Evolutionary conservation across 2,113 vertebrate species (phyloP), one percentile per base, ranked within the genome.

Genomic region (Saccopteryx leptura): DNA sequence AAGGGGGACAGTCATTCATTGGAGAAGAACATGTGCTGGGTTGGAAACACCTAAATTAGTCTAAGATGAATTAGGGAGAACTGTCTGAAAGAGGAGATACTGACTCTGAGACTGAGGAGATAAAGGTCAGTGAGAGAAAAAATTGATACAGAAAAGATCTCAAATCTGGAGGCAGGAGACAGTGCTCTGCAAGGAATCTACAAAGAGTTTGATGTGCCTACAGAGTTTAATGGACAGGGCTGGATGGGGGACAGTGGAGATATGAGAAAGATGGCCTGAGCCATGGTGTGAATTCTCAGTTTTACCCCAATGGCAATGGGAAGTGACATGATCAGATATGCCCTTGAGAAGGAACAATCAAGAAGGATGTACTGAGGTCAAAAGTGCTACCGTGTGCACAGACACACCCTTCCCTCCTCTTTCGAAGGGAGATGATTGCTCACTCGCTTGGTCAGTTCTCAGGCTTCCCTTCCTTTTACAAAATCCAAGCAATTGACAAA

Each of bases 141-240:
- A 74, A 71, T 65, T 87, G 39, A 83, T 74, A 68, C 3, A 79
- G 79, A 89, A 83, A 74, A 68, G 18, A 79, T 15, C 54, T 90
- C 39, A 82, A 82, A 72, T 72, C n/a, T n/a, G 11, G n/a, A 86
- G 63, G 68, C 46, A 78, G 18, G 39, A 82, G 13, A 79, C 0
- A 54, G 11, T 23, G 24, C 3, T 63, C 48, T 56, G 18, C 13
- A 50, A 31, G 65, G 24, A 72, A 78, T 4, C 39, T 50, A 19
- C 58, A 68, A 93, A 54, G 31, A 78, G 19, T 46, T 46, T 56
- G 11, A 46, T 24, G 11, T 5, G 14, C 23, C 84, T 56, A 5
- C 1, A 61, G n/a, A 54, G 24, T 76, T 82, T 54, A 31, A 19
- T 3, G 46, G 28, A 66, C 60, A 28, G 13, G 2, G 7, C 5